These are phyloP conservation scores for Pollenia griseotomentosa DNA, from an alignment of 2,888 invertebrate species.

Conservation along the genomic window DNA sequence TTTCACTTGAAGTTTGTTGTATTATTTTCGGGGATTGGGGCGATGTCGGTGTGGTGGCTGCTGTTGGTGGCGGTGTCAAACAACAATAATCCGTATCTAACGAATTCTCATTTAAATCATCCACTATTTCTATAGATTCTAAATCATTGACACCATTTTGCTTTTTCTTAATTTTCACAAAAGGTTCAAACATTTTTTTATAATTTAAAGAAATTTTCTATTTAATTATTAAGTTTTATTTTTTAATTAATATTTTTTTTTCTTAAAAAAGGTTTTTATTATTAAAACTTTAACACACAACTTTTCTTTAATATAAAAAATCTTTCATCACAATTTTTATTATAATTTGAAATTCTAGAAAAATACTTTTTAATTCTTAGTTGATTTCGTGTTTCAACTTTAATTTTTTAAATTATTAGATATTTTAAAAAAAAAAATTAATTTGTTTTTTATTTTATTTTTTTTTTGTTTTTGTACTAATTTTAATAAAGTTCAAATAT, in stretches of 20 bases:
- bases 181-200: slow-evolving; percentile 84
- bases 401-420: slow-evolving; percentile 1
- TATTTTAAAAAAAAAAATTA: too few species aligned
- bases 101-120: slow-evolving; percentile 72
- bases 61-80: slow-evolving; percentile 74
- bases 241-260: slow-evolving; percentile 22
- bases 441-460: too few species aligned
- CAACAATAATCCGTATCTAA: slow-evolving; percentile 67
- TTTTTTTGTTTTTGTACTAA: neutral
- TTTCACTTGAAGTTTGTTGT: slow-evolving; percentile 57
- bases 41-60: slow-evolving; percentile 75
- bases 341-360: slow-evolving; percentile 4
- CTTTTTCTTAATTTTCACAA: slow-evolving; percentile 84
- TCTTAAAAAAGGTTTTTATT: slow-evolving; percentile 21
- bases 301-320: slow-evolving; percentile 37
- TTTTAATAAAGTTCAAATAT: neutral
- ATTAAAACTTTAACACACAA: slow-evolving; percentile 15
- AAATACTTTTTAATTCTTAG: neutral
- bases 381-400: neutral
- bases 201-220: slow-evolving; percentile 39
- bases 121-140: slow-evolving; percentile 56
- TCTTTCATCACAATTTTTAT: slow-evolving; percentile 73
- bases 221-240: neutral
- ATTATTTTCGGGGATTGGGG: slow-evolving; percentile 72
- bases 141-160: slow-evolving; percentile 77